These are phyloP conservation scores for Agelas oroides DNA, from an alignment of 37 sponge, comb jelly and placozoan genomes.

Conservation along the genomic window DNA sequence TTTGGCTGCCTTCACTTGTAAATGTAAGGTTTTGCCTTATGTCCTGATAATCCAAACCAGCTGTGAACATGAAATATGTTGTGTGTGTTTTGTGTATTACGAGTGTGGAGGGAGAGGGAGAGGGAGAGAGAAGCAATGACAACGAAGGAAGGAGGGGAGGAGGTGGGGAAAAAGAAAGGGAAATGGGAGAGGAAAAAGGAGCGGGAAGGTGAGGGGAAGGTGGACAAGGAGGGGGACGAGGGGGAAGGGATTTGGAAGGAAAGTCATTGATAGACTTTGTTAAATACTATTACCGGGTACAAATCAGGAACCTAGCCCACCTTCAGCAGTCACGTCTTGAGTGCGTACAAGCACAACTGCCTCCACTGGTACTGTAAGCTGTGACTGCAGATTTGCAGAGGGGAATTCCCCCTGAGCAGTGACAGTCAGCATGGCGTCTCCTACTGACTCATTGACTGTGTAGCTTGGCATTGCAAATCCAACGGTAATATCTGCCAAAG, in stretches of 20 bases:
- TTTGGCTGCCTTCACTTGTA: neutral
- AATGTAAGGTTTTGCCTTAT: neutral
- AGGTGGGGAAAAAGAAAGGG: neutral
- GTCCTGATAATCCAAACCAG: neutral
- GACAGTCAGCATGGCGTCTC: neutral
- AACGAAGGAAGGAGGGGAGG: neutral
- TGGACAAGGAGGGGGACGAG: too few relatives aligned
- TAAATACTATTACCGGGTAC: too few relatives aligned
- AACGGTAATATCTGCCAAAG: slow-evolving; percentile 8
- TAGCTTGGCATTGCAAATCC: neutral
- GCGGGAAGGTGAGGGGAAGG: too few relatives aligned
- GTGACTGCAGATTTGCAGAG: too few relatives aligned
- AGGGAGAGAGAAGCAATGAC: too few relatives aligned
- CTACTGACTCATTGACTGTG: neutral
- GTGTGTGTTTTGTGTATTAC: too few relatives aligned
- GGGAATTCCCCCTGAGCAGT: neutral
- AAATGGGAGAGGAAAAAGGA: too few relatives aligned
- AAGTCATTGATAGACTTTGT: too few relatives aligned
- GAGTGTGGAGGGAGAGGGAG: too few relatives aligned
- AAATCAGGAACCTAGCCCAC: too few relatives aligned
- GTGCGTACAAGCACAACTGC: slow-evolving; percentile 1
- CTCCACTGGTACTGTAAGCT: too few relatives aligned
- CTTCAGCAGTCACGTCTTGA: slow-evolving; percentile 4
- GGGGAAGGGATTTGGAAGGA: too few relatives aligned
- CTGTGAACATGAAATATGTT: neutral